phyloP scores from a whole-genome alignment of 2,113 vertebrate genomes.

The Carassius auratus region DNA sequence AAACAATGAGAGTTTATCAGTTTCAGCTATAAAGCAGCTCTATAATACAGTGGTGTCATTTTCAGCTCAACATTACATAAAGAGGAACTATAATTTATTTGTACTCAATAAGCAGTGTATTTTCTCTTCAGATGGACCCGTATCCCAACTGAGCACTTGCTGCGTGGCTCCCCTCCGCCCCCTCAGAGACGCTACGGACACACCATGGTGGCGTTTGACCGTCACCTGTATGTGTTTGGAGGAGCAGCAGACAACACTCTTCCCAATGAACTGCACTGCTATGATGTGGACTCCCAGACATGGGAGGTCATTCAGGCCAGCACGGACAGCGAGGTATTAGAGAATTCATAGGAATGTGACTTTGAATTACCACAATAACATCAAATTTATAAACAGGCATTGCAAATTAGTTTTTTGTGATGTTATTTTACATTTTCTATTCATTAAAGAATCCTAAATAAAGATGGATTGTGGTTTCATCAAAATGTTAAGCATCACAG shows the following conservation, averaged over 20 bases:
- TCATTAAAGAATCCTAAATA: too few species aligned
- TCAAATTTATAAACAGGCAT: neutral
- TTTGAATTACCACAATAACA: neutral
- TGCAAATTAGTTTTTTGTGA: too few species aligned
- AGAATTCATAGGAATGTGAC: neutral
- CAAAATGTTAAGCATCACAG: too few species aligned
- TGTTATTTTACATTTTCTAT: too few species aligned
- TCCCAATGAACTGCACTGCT: slow-evolving; percentile 96
- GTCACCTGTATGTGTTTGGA: slow-evolving; percentile 97
- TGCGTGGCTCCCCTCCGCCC: slow-evolving; percentile 92
- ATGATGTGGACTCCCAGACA: slow-evolving; percentile 95
- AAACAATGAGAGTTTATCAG: neutral
- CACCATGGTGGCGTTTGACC: slow-evolving; percentile 98
- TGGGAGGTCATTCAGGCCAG: slow-evolving; percentile 98
- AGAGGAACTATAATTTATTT: neutral
- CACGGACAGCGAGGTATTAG: slow-evolving; percentile 88
- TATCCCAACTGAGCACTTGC: slow-evolving; percentile 94
- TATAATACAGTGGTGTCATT: neutral
- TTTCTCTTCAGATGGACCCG: slow-evolving; percentile 86
- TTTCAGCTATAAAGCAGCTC: neutral
- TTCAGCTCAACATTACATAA: neutral
- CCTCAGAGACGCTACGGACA: slow-evolving; percentile 95
- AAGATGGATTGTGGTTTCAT: too few species aligned
- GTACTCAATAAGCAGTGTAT: neutral
- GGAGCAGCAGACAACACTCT: slow-evolving; percentile 96